Evolutionary conservation across 2,113 vertebrate genomes (phyloP).

Genomic region (Melanerpes formicivorus): DNA sequence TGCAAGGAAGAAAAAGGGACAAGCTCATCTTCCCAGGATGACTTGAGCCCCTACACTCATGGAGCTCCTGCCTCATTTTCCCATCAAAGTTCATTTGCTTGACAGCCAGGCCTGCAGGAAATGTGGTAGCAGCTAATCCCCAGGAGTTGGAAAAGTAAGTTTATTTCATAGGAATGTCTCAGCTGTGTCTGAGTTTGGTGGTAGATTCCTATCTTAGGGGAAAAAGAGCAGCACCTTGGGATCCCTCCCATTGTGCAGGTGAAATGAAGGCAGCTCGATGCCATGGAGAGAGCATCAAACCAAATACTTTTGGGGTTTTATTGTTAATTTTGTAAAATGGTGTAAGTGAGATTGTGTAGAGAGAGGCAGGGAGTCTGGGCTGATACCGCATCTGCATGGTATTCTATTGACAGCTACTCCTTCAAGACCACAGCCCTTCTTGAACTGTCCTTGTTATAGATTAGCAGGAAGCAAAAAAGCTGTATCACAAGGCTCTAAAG

Average conservation of each 20-base stretch:
- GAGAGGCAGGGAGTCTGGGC: neutral
- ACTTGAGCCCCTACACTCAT: neutral
- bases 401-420: accelerated
- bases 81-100: neutral
- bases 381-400: neutral
- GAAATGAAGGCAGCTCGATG: neutral
- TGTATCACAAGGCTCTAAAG: neutral
- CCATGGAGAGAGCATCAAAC: neutral
- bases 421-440: neutral
- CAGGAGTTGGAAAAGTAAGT: neutral
- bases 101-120: neutral
- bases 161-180: neutral
- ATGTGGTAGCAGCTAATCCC: neutral
- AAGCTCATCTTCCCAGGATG: neutral
- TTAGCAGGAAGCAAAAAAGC: neutral
- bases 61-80: neutral
- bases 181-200: neutral
- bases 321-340: neutral
- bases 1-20: neutral
- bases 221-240: neutral
- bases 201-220: neutral
- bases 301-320: too few species aligned
- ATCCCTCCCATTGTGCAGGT: neutral
- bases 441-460: neutral
- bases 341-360: neutral